Evolutionary conservation across 2,797 vertebrate species (phyloP), one percentile per base, ranked within the genome.

Genomic region (Steatocranus sp.): DNA sequence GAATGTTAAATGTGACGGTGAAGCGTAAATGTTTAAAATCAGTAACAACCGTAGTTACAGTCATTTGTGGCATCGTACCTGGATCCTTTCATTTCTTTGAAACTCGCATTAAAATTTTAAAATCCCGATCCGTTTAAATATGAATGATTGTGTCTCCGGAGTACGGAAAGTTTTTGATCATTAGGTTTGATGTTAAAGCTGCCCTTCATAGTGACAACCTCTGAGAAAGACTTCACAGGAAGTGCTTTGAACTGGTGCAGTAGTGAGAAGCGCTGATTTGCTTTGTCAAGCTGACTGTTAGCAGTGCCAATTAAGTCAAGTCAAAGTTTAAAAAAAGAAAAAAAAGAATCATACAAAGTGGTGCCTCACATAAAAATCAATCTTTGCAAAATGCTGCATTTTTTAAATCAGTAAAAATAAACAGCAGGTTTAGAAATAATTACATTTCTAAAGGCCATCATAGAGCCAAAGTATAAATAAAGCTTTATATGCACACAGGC

Each of bases 241-340:
- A 78, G 32, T 4, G 27, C 58, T 36, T 50, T 38, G 49, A 53
- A 68, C 8, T 18, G 48, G 53, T 18, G 50, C 4, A 76, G 58
- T 4, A 0, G 41, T 15, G 58, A 76, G 34, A 76, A 73, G 25
- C 23, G 7, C 3, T 73, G 68, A 73, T 73, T 73, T 18, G 7
- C 68, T 32, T 73, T 73, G 68, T 73, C 68, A 48, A 73, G 68
- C 17, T 48, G 68, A 73, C 68, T 73, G 43, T n/a, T 6, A 30
- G 68, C 68, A n/a, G 43, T 12, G 43, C 17, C 43, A 73, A 73
- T 73, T 73, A 73, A 48, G 43, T 9, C 41, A 48, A 73, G 43
- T 2, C 15, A 46, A 70, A 70, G n/a, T 30, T 38, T 36, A 1
- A 3, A 41, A 43, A 30, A 7, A 4, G 1, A 2, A 2, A 18